Evolutionary conservation across 1,140 invertebrate genomes (phyloP), one percentile per base, ranked within the genome.

Genomic region (Asobara japonica): DNA sequence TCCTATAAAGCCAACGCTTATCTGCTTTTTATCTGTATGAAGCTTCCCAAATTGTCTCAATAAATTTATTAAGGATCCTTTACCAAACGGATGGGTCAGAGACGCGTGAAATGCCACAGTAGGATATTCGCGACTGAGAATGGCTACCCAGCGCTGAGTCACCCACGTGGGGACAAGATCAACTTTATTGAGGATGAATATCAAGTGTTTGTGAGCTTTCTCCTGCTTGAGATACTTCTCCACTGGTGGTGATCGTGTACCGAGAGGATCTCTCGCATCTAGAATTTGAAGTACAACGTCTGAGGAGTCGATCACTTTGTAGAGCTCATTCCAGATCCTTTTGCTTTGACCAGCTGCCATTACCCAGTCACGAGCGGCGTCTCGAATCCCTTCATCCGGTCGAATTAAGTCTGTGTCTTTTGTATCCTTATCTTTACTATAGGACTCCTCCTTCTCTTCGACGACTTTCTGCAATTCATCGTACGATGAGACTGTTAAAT

Each of bases 241-340:
- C 51, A 99, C 94, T 77, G 97, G 94, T 60, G 94, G 92, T 76
- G 96, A 98, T 71, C 98, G 90, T 1, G 98, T 99, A 3, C 98
- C 98, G 88, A 96, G 90, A 0, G 97, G 97, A 90, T 99, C 96
- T 74, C 98, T 89, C 0, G 97, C 96, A 91, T 99, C 97, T 51
- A 99, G 87, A 4, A 96, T 91, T 90, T 99, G 96, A 13, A 99
- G 86, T 22, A 99, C 84, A 6, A 99, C 97, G 91, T 99, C 98
- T 1, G 97, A 98, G 7, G 98, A 99, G 87, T 99, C 98, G 60
- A 99, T 94, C 8, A 99, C 97, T 91, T 99, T 99, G 83, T 99
- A 99, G 6, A 99, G 86, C 87, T 99, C 98, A 89, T 98, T 98
- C 98, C 98, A 99, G 80, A 99, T 98, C 78, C 98, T 90, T 89